Conservation (phyloP, 2,797 vertebrate genomes). For the Philypnodon macrostomus region DNA sequence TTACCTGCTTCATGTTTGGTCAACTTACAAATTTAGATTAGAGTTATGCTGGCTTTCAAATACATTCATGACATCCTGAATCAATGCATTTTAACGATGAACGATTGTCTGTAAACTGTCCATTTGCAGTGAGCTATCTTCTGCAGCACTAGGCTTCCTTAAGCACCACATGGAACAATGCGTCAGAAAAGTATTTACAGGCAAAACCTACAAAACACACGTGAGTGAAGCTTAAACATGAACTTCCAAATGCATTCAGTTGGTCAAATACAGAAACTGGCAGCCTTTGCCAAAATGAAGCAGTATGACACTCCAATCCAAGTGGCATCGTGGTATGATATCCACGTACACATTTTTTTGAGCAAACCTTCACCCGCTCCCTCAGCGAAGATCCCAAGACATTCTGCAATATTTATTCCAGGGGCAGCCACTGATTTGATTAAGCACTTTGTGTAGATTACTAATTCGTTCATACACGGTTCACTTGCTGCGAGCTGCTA, state of each 20-base stretch:
- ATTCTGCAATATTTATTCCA: conserved; percentile 76
- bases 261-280: conserved; percentile 12
- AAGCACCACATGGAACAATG: neutral
- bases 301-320: conserved; percentile 36
- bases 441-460: conserved; percentile 81
- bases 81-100: no score
- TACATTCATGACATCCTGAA: no score
- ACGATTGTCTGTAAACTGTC: no score
- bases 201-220: neutral
- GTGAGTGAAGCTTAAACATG: neutral
- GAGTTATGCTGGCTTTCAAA: no score
- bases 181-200: neutral
- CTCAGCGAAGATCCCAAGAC: conserved; percentile 63
- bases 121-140: no score
- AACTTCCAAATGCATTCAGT: conserved; percentile 2
- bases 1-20: no score
- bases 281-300: conserved; percentile 12
- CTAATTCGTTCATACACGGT: conserved; percentile 80
- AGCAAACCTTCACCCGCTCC: conserved; percentile 52
- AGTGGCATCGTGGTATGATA: conserved; percentile 51
- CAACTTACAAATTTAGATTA: no score
- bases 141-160: no score
- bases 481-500: conserved; percentile 91
- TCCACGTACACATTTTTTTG: conserved; percentile 54
- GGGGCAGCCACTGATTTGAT: conserved; percentile 75